Evolutionary conservation across 2,113 vertebrate species (phyloP).

Genomic region (Calidris pugnax): DNA sequence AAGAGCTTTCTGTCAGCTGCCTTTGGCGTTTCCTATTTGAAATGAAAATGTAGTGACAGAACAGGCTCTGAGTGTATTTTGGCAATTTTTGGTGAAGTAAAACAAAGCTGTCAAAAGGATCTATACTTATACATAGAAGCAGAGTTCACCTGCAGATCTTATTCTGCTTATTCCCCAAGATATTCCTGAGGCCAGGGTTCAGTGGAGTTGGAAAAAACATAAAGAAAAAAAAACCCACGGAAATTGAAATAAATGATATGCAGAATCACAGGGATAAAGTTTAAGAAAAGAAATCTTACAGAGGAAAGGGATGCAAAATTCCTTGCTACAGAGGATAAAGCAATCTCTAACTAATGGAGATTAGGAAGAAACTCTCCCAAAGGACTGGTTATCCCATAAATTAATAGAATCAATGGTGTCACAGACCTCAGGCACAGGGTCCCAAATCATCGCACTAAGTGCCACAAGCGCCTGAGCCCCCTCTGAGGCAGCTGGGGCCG

Average conservation of each 20-base stretch:
- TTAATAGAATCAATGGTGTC: neutral
- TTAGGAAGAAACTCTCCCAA: slow-evolving; percentile 7
- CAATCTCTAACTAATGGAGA: neutral
- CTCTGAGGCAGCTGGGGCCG: neutral
- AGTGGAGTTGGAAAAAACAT: neutral
- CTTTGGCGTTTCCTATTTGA: neutral
- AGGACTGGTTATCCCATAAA: neutral
- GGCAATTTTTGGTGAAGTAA: slow-evolving; percentile 17
- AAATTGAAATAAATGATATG: neutral
- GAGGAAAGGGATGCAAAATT: neutral
- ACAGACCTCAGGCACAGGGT: neutral
- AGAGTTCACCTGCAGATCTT: slow-evolving; percentile 4
- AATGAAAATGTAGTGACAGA: neutral
- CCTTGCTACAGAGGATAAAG: neutral
- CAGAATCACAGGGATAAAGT: neutral
- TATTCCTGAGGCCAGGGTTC: neutral
- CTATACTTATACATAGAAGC: neutral
- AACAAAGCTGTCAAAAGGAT: slow-evolving; percentile 15
- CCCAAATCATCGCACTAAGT: neutral
- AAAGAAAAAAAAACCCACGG: neutral
- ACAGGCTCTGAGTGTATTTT: neutral
- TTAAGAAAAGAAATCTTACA: neutral
- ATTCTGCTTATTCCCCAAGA: neutral
- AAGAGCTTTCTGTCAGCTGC: slow-evolving; percentile 29
- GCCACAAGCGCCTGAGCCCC: neutral